Evolutionary conservation across 2,888 invertebrate genomes (phyloP), one percentile per base, ranked within the genome.

Genomic region (Sylvicola cinctus): DNA sequence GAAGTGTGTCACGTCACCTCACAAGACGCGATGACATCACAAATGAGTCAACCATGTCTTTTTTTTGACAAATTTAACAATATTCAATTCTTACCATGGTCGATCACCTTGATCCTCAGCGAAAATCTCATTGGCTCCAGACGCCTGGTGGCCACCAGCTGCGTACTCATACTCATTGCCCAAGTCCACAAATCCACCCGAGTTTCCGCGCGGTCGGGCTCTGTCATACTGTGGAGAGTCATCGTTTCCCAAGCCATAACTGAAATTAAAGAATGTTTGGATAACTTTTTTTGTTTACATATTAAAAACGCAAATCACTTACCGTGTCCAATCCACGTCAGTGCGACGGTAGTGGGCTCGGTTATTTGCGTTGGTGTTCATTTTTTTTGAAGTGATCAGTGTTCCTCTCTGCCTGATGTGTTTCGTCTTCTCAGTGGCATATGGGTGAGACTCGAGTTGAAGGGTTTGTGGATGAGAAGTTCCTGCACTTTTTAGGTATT

Each of bases 61-160:
- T n/a, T n/a, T n/a, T n/a, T n/a, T n/a, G n/a, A n/a, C n/a, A n/a
- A n/a, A n/a, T n/a, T n/a, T n/a, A n/a, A n/a, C n/a, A n/a, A n/a
- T n/a, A 8, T 20, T 20, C 20, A 20, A 37, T 16, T 40, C 40
- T 43, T 43, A 54, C 58, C 59, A 59, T 37, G 59, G 59, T 37
- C 54, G 58, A 34, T 51, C 51, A 58, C 85, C 88, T 66, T 83
- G 83, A 60, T 87, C 83, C 50, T 87, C 84, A 16, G 84, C 81
- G 58, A 85, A 90, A 37, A 90, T 69, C 60, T 90, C 90, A 57
- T 87, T 87, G 16, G 81, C 79, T 36, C 85, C 80, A 32, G 81
- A 77, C 16, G 78, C 76, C 55, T 81, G 81, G 54, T 83, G 83
- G 15, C 83, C 83, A 43, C 79, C 79, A 36, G 75, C 70, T 39